Percentiles rank a stretch among this genome's conserved stretches.
Evolutionary conservation across 1,140 invertebrate genomes (phyloP).

Genomic region (Patella vulgata): DNA sequence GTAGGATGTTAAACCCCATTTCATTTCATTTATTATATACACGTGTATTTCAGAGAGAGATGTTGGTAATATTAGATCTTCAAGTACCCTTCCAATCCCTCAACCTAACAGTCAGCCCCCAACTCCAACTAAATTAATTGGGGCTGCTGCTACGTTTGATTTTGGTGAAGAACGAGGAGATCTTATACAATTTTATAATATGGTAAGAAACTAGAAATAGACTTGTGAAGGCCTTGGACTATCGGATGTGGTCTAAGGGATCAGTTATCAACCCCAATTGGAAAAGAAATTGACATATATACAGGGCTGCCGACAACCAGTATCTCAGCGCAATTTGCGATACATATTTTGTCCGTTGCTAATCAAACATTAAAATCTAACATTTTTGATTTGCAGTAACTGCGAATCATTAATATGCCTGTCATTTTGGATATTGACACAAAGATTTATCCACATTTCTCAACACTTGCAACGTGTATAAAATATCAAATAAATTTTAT

Average conservation of each 20-base stretch:
- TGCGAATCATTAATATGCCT: no score
- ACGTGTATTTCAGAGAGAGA: slow-evolving; percentile 47
- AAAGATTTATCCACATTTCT: no score
- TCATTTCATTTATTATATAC: no score
- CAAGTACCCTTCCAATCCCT: slow-evolving; percentile 68
- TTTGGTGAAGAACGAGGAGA: slow-evolving; percentile 78
- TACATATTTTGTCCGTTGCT: no score
- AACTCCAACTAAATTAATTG: slow-evolving; percentile 74
- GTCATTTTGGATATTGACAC: no score
- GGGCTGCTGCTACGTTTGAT: slow-evolving; percentile 72
- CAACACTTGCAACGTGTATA: no score
- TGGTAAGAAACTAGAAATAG: slow-evolving; percentile 55
- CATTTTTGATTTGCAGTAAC: no score
- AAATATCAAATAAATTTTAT: no score
- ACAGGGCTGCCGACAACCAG: no score
- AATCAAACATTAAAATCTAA: no score
- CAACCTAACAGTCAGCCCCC: slow-evolving; percentile 67
- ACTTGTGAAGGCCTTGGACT: slow-evolving; percentile 5
- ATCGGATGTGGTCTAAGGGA: slow-evolving; percentile 12
- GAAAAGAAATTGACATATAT: not conserved
- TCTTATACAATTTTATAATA: slow-evolving; percentile 94
- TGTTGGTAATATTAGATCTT: slow-evolving; percentile 64
- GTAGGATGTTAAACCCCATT: no score
- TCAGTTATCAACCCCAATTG: slow-evolving; percentile 13
- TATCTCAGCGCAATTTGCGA: no score